Base-by-base conservation (phyloP, 2,113 vertebrate genomes). In the Lepus americanus region DNA sequence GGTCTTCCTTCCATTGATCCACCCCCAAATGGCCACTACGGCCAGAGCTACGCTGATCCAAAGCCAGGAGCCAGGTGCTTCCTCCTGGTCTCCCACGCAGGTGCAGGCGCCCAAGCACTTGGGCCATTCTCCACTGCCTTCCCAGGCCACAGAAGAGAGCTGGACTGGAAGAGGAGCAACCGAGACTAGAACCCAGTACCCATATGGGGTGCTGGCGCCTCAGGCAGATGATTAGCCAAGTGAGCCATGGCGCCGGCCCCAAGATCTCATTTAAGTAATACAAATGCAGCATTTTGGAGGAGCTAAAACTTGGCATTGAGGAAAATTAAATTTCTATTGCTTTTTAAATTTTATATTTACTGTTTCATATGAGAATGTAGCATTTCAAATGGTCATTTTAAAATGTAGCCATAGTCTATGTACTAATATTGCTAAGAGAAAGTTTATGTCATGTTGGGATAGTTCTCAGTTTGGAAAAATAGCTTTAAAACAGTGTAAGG, bases 381-480 rank as follows among this genome's bases (percentile, higher is more conserved):
- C 29, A 82, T 93, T 94, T 94, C 55, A 88, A 90, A 61, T 80
- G 76, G 89, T 9, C 13, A 19, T 66, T 96, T 90, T 66, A 90
- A 94, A 94, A 79, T 25, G 51, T 89, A 79, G 17, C 12, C 55
- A 2, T 72, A 87, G 23, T 19, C 44, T 93, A 44, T 89, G 27
- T 87, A 79, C 5, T 85, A 69, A 76, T 63, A 77, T 20, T 88
- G 25, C 63, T 82, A 91, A 89, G 55, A 92, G 51, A 77, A 80
- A 74, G 53, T 90, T 76, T 79, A 84, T 82, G 20, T 87, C 66
- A 86, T 55, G 69, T 8, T 90, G 76, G 69, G 23, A 55, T 92
- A 89, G 29, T 61, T 92, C 59, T 97, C 51, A 86, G n/a, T 87
- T 95, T 91, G 31, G 19, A 91, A 77, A 66, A 85, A 79, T 1